Base-by-base conservation (phyloP, 2,113 vertebrate species). In the Pelecanus crispus region DNA sequence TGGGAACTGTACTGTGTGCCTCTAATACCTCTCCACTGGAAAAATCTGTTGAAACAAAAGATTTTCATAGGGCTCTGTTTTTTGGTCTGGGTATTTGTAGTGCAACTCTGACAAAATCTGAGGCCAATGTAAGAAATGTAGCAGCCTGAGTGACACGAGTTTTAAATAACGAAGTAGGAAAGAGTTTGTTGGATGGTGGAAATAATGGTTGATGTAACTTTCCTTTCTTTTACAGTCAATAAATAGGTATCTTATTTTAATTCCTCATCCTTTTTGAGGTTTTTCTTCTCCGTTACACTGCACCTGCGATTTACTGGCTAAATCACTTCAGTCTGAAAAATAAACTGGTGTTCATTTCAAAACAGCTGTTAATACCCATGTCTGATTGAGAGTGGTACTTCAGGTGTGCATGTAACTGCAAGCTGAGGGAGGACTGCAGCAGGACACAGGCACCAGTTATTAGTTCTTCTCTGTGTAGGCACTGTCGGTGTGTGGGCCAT, bases 361-460 rank as follows among this genome's bases (percentile, higher is more conserved):
- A 97, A 91, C 81, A 95, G 63, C 79, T 97, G 75, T 77, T 95
- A 86, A 83, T 52, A 61, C 72, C 72, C 47, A 61, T 61, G 42
- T 96, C 93, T 87, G 94, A 97, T 94, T 95, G 96, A 92, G 97
- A 97, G 94, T 89, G 94, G 78, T 94, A 86, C 92, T 92, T 83
- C 47, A 20, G 52, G 85, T 73, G 49, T 70, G 53, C 21, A 21
- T 18, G 20, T 34, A 83, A 92, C 38, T 68, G 61, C 96, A 95
- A 97, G 94, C 95, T 97, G 96, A 93, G 90, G 92, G 92, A 78
- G 89, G 49, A 63, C 97, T 81, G 93, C 87, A 88, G 95, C 88
- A 93, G 95, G 97, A 97, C 97, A 91, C 88, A 92, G 89, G 95
- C 88, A 52, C 17, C 55, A 84, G 95, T 96, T 96, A 94, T 98